A percentile compares a stretch with the other conserved stretches of the same genome.
Conservation (phyloP, 2,113 vertebrate genomes). For the Speoplatyrhinus poulsoni region DNA sequence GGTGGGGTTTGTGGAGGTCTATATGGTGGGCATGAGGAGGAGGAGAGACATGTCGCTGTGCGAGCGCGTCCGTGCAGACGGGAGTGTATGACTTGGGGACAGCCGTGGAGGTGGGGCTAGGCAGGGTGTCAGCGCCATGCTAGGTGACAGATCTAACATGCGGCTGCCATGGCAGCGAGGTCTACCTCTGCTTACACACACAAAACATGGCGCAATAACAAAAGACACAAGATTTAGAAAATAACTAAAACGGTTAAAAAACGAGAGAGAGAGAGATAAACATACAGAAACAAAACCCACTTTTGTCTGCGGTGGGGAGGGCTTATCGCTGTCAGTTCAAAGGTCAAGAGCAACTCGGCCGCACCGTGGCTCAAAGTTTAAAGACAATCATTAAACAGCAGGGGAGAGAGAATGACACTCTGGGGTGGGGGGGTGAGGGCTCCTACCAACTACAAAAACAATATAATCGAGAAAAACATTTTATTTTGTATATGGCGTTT, state of each 20-base stretch:
- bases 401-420: background rate
- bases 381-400: slow-evolving; percentile 67
- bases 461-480: too few species aligned
- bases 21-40: background rate
- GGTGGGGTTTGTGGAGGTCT: slow-evolving; percentile 23
- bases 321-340: slow-evolving; percentile 69
- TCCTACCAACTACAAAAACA: background rate
- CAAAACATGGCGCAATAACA: background rate
- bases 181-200: background rate
- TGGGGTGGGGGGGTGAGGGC: background rate
- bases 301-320: slow-evolving; percentile 36
- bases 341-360: slow-evolving; percentile 62
- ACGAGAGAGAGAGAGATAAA: background rate
- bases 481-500: too few species aligned
- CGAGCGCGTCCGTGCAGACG: slow-evolving; percentile 44
- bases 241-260: background rate
- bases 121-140: slow-evolving; percentile 45
- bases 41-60: slow-evolving; percentile 48
- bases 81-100: slow-evolving; percentile 72
- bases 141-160: slow-evolving; percentile 43
- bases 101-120: slow-evolving; percentile 52
- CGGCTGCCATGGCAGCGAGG: slow-evolving; percentile 42
- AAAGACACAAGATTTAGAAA: background rate
- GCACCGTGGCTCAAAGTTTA: slow-evolving; percentile 68
- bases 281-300: slow-evolving; percentile 13